Conservation (phyloP, 2,888 invertebrate species). For the Linnaemya tessellans region DNA sequence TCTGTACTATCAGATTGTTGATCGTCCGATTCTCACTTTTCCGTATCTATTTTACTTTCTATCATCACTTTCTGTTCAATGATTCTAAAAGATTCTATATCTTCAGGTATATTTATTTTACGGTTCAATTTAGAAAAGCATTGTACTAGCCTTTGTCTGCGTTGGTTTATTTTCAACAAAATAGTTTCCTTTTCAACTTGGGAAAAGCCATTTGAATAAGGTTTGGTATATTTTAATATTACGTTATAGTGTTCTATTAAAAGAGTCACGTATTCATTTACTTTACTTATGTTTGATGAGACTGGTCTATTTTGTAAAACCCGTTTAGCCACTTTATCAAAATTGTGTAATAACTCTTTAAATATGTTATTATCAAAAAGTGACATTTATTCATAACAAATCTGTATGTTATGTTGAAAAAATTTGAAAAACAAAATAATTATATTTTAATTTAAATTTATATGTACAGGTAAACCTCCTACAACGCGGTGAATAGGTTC, state of each 20-base stretch:
- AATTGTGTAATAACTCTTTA: neutral
- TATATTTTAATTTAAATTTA: too few relatives aligned
- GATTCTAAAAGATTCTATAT: neutral
- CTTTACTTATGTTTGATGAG: conserved; percentile 8
- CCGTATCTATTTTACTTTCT: neutral
- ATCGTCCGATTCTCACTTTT: neutral
- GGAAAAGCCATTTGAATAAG: neutral
- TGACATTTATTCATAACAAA: neutral
- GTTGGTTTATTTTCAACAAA: conserved; percentile 5
- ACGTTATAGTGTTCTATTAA: conserved; percentile 10
- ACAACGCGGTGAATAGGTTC: too few relatives aligned
- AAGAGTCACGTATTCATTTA: conserved; percentile 5
- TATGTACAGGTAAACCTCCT: too few relatives aligned
- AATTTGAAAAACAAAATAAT: too few relatives aligned
- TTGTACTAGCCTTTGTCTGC: neutral
- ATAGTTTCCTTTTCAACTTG: neutral
- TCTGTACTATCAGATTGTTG: neutral
- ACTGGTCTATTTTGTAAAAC: too few relatives aligned
- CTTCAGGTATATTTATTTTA: neutral
- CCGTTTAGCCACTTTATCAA: too few relatives aligned
- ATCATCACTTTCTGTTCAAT: neutral
- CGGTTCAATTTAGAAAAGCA: conserved; percentile 1
- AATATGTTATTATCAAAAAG: neutral
- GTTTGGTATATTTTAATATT: too few relatives aligned
- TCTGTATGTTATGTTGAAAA: too few relatives aligned